phyloP scores from a whole-genome alignment of 1,140 invertebrate species.

The Cardiocondyla obscurior region DNA sequence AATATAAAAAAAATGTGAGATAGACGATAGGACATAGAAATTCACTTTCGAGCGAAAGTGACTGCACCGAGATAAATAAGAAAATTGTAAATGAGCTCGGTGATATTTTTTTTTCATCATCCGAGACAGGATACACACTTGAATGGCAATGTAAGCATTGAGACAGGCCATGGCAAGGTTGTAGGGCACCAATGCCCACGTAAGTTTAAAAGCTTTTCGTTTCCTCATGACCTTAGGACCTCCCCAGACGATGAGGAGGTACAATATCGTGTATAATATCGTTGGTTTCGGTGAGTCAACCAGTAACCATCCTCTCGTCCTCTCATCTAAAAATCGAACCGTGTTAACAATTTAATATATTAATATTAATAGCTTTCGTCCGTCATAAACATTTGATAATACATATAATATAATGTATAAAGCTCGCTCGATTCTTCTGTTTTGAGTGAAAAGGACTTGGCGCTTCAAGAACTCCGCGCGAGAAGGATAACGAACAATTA shows the following conservation, averaged over 20 bases:
- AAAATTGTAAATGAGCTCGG: background rate
- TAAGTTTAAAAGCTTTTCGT: slow-evolving; percentile 91
- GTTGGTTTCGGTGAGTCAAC: slow-evolving; percentile 93
- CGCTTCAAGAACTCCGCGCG: too few relatives aligned
- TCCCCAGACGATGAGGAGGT: slow-evolving; percentile 91
- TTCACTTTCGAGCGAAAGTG: slow-evolving; percentile 25
- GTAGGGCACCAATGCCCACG: slow-evolving; percentile 92
- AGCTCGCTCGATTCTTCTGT: too few relatives aligned
- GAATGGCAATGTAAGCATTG: slow-evolving; percentile 93
- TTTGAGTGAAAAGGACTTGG: too few relatives aligned
- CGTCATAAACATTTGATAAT: too few relatives aligned
- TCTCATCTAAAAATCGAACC: slow-evolving; percentile 85
- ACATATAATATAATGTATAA: too few relatives aligned
- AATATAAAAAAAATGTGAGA: background rate
- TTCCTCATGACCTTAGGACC: slow-evolving; percentile 94
- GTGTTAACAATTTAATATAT: too few relatives aligned
- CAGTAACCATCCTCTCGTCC: slow-evolving; percentile 94
- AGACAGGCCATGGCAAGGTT: slow-evolving; percentile 93
- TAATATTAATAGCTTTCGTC: too few relatives aligned
- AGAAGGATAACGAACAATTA: too few relatives aligned
- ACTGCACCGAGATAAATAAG: background rate
- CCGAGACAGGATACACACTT: slow-evolving; percentile 83
- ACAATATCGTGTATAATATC: slow-evolving; percentile 89
- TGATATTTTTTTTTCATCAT: slow-evolving; percentile 26
- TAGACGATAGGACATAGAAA: slow-evolving; percentile 10